Conservation (phyloP, 2,888 invertebrate genomes). For the Ypsolopha sequella region DNA sequence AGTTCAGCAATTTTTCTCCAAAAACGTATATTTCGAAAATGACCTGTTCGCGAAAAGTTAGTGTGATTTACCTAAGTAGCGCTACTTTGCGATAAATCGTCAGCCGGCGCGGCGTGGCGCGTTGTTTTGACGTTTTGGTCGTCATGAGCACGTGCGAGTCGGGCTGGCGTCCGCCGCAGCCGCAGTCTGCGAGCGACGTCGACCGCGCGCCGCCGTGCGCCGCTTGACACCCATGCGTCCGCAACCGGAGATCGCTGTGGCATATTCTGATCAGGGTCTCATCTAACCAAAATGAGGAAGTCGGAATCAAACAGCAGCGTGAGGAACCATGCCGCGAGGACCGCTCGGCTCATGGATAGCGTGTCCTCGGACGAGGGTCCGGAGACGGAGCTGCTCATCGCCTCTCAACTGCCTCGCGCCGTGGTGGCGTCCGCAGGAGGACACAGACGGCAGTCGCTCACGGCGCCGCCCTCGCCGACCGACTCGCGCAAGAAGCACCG, state of each 20-base stretch:
- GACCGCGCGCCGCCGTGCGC: constrained; percentile 26
- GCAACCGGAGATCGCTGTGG: not conserved
- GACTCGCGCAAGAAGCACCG: constrained; percentile 55
- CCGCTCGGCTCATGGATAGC: constrained; percentile 48
- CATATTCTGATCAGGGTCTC: not conserved
- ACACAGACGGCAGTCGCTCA: constrained; percentile 48
- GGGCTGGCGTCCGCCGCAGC: constrained; percentile 24
- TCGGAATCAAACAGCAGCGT: constrained; percentile 1
- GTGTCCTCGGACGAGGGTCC: constrained; percentile 59
- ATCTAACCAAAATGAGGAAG: constrained; percentile 5
- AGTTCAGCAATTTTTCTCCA: too few relatives aligned
- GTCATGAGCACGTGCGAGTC: not conserved
- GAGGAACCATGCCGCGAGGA: not conserved
- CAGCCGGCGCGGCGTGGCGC: constrained; percentile 10
- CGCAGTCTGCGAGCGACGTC: constrained; percentile 26
- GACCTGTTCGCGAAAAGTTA: too few relatives aligned
- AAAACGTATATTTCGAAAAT: too few relatives aligned
- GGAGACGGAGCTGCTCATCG: constrained; percentile 52
- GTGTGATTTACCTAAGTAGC: too few relatives aligned
- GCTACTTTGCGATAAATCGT: not conserved
- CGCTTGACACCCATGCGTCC: constrained; percentile 6
- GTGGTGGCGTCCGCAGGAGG: constrained; percentile 34
- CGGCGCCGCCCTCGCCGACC: constrained; percentile 63
- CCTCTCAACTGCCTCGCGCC: constrained; percentile 33
- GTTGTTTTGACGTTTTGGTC: not conserved